Conservation (phyloP, 2,113 vertebrate species). For the Pseudopipra pipra region DNA sequence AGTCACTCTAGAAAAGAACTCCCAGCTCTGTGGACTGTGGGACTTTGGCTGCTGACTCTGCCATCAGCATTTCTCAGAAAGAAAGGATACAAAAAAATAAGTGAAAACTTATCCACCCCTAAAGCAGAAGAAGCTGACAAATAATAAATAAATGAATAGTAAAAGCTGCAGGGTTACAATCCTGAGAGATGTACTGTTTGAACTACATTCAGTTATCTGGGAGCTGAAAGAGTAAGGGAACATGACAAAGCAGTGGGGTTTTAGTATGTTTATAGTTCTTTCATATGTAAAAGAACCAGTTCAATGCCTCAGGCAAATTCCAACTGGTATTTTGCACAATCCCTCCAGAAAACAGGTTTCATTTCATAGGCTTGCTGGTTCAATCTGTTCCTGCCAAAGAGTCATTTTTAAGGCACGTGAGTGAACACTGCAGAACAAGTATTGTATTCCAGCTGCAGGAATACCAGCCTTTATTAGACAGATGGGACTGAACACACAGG, state of each 20-base stretch:
- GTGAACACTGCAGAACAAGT: background rate
- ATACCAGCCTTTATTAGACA: background rate
- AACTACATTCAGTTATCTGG: background rate
- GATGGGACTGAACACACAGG: background rate
- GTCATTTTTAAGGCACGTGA: background rate
- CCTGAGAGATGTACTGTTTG: background rate
- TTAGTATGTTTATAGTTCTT: background rate
- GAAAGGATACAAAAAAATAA: background rate
- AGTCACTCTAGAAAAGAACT: background rate
- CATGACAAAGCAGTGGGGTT: background rate
- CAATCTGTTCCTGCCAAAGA: background rate
- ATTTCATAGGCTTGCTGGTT: background rate
- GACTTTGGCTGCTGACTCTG: background rate
- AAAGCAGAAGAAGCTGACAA: background rate
- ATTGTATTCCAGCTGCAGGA: background rate
- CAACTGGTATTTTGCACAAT: background rate
- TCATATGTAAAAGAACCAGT: background rate
- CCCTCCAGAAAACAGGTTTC: background rate
- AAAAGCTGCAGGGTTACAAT: background rate
- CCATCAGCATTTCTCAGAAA: background rate
- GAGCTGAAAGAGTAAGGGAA: background rate
- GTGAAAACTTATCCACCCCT: background rate
- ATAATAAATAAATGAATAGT: constrained; percentile 23
- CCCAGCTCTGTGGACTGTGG: background rate
- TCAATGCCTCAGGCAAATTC: background rate